phyloP scores from a whole-genome alignment of 2,113 vertebrate species.

The Balaenoptera acutorostrata region DNA sequence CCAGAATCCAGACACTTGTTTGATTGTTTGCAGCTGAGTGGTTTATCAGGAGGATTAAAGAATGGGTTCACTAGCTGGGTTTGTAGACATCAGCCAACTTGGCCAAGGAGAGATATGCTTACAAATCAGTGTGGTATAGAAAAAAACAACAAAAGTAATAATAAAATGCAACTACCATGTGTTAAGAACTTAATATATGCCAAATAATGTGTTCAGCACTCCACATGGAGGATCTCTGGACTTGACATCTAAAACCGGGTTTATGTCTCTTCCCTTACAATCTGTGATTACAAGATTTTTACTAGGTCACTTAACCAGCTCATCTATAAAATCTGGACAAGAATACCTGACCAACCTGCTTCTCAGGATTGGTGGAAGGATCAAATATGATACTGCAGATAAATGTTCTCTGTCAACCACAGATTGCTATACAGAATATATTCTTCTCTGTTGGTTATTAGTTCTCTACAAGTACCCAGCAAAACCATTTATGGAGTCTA shows the following conservation, averaged over 20 bases:
- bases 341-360: not conserved
- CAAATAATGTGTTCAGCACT: not conserved
- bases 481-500: not conserved
- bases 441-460: not conserved
- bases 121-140: not conserved
- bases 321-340: not conserved
- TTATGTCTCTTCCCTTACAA: not conserved
- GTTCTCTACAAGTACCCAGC: not conserved
- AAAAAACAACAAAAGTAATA: not conserved
- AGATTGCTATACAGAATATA: not conserved
- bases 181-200: not conserved
- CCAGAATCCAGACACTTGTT: not conserved
- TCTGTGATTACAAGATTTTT: not conserved
- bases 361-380: not conserved
- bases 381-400: not conserved
- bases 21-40: not conserved
- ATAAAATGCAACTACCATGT: not conserved
- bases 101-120: not conserved
- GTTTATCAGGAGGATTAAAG: not conserved
- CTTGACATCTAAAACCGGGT: not conserved
- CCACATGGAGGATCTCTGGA: not conserved
- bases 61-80: not conserved
- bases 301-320: not conserved
- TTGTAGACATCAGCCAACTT: constrained; percentile 2
- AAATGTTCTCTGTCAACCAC: not conserved